Evolutionary conservation across 2,797 vertebrate genomes (phyloP), one percentile per base, ranked within the genome.

Genomic region (Lycodopsis pacificus): DNA sequence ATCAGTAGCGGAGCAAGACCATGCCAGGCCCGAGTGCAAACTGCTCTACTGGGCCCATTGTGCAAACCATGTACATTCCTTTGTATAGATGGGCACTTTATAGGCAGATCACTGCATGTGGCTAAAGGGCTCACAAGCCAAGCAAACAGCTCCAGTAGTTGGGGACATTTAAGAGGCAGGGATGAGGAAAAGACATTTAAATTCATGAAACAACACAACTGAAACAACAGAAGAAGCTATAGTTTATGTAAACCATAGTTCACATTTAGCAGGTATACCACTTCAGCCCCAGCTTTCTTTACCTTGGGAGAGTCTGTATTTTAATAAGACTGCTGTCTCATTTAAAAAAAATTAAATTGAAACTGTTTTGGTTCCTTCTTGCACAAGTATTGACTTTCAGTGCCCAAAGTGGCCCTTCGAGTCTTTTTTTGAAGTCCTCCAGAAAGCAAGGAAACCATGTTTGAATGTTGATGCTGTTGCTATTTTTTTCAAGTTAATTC

Each of bases 381-480:
- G 56, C 62, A 65, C 40, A 63, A 68, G 42, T 85, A 81, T 87
- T 83, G 83, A 85, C 77, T 73, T 86, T 72, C 38, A 25, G 22
- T 42, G 20, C 66, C 44, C 36, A 51, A 25, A 70, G 73, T 68
- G 73, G 22, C 65, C 64, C 62, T 54, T 62, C 4, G 62, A 73
- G 54, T 25, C 27, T 46, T 12, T 49, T 73, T 66, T 57, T 79
- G 11, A 77, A 85, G 73, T 83, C 61, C 53, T 61, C 44, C 42
- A 38, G 42, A 76, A 78, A 79, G 63, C 59, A 49, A 64, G 53
- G 17, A 65, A 77, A 74, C 75, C 22, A 12, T 66, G 36, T 80
- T 76, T 81, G 81, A 81, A 85, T 83, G 75, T 65, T 82, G 59
- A 84, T 80, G 78, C 51, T 36, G 59, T 59, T 73, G 36, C 71